Evolutionary conservation across 2,113 vertebrate genomes (phyloP).

Genomic region (Stegostoma tigrinum): DNA sequence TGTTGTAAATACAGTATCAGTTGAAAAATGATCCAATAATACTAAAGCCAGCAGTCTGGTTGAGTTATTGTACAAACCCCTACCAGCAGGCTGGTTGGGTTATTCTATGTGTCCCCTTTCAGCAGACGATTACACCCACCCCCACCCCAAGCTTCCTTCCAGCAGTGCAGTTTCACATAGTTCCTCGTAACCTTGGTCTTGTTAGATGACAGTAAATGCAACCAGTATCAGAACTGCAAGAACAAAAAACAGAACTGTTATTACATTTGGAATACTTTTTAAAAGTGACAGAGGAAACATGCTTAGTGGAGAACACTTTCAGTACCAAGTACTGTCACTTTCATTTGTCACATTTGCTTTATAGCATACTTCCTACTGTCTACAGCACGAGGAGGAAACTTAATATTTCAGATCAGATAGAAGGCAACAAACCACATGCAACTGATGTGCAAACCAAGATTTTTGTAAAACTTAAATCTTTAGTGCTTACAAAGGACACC

Average conservation of each 20-base stretch:
- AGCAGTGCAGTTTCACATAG: slow-evolving; percentile 36
- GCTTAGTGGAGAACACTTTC: background rate
- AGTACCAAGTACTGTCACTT: background rate
- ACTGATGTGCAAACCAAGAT: background rate
- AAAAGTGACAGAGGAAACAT: background rate
- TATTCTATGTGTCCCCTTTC: slow-evolving; percentile 15
- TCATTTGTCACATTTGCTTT: background rate
- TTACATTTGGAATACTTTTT: background rate
- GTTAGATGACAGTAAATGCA: background rate
- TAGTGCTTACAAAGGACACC: background rate
- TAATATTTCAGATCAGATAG: background rate
- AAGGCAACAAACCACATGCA: background rate
- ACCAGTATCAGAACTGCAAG: slow-evolving; percentile 29
- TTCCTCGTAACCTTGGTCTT: slow-evolving; percentile 23
- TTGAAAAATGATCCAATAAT: slow-evolving; percentile 31
- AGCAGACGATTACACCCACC: slow-evolving; percentile 33
- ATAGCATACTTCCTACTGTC: background rate
- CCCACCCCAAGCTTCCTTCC: slow-evolving; percentile 34
- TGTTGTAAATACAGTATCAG: slow-evolving; percentile 35
- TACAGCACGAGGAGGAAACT: background rate
- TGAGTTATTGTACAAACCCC: slow-evolving; percentile 4
- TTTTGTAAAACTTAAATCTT: background rate
- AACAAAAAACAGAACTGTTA: background rate
- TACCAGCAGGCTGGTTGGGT: slow-evolving; percentile 16
- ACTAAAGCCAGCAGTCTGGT: slow-evolving; percentile 36